These are phyloP conservation scores for Lophura nycthemera DNA, from an alignment of 2,113 vertebrate species.

Conservation along the genomic window DNA sequence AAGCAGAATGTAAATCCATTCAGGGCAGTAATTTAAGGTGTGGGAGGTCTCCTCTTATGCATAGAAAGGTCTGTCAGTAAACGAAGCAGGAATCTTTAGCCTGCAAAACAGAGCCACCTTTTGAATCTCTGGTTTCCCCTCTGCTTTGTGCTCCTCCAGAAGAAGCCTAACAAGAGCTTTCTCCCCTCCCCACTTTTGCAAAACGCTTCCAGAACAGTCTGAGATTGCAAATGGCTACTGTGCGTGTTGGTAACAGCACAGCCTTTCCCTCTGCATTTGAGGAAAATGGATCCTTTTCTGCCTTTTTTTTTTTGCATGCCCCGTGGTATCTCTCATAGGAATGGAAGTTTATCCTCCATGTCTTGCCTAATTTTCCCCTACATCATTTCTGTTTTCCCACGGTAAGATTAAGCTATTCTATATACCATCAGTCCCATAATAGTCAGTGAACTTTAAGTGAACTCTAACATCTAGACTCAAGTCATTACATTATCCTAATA, in stretches of 20 bases:
- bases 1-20: conserved; percentile 60
- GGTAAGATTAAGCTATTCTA: conserved; percentile 59
- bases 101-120: conserved; percentile 22
- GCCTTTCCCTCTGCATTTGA: background rate
- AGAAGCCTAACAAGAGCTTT: background rate
- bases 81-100: background rate
- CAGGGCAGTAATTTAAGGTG: conserved; percentile 55
- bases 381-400: conserved; percentile 61
- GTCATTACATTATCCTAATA: conserved; percentile 22
- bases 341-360: conserved; percentile 35
- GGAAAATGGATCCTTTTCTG: conserved; percentile 10
- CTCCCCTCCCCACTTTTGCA: background rate
- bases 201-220: background rate
- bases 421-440: conserved; percentile 36
- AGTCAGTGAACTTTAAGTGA: conserved; percentile 63
- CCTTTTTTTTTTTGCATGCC: conserved; percentile 9
- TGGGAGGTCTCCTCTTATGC: conserved; percentile 60
- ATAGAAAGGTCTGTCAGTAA: conserved; percentile 62
- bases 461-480: conserved; percentile 53
- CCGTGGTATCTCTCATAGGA: background rate
- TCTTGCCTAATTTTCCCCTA: conserved; percentile 43
- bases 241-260: background rate
- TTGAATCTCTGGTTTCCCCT: conserved; percentile 42
- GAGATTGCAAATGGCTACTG: background rate
- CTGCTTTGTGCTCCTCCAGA: background rate